These are phyloP conservation scores for Eupithecia insigniata DNA, from an alignment of 2,888 invertebrate species.

Conservation along the genomic window DNA sequence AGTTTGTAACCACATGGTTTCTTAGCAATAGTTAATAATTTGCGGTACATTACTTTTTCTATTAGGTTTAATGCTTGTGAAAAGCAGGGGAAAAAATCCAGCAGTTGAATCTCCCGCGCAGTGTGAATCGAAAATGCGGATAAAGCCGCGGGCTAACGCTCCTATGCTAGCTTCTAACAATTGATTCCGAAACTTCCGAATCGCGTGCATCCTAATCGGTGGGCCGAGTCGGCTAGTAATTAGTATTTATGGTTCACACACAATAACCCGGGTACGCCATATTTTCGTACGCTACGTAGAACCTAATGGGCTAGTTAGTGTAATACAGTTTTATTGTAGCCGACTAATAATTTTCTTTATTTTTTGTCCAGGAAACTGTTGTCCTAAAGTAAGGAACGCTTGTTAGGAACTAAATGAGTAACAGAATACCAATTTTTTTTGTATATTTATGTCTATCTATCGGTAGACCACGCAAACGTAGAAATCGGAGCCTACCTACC, in stretches of 20 bases:
- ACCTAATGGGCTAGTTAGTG: slow-evolving; percentile 49
- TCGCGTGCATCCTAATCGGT: slow-evolving; percentile 16
- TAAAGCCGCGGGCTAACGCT: background rate
- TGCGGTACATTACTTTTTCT: no score
- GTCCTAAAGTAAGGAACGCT: background rate
- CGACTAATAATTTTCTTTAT: slow-evolving; percentile 1
- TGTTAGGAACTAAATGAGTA: background rate
- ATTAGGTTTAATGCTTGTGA: no score
- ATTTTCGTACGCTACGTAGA: slow-evolving; percentile 54
- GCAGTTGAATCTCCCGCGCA: background rate
- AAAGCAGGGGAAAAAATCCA: background rate
- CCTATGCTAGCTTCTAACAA: background rate
- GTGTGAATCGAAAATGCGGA: background rate
- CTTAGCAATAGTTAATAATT: no score
- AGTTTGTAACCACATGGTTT: no score
- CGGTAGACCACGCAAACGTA: no score
- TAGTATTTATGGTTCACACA: slow-evolving; percentile 67
- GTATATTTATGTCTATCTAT: no score
- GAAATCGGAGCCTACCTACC: no score
- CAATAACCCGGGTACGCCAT: slow-evolving; percentile 60
- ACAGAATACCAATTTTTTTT: no score
- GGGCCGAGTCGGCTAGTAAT: slow-evolving; percentile 51
- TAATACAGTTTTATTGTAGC: slow-evolving; percentile 33
- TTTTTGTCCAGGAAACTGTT: background rate
- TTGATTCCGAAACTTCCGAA: background rate